phyloP scores from a whole-genome alignment of 2,888 invertebrate genomes.

The Synanthedon andrenaeformis region DNA sequence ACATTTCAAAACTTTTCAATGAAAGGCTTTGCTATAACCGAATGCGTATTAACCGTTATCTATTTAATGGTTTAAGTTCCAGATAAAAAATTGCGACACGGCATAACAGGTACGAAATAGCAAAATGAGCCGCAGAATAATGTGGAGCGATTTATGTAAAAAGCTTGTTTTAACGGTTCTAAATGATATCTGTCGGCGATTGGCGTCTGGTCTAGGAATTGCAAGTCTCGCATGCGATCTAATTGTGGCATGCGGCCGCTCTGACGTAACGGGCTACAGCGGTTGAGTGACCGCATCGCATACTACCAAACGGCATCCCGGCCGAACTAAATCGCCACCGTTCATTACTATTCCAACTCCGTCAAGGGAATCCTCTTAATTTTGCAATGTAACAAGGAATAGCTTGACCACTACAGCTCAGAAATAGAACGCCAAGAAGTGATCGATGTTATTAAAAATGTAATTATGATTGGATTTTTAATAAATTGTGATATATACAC shows the following conservation, averaged over 20 bases:
- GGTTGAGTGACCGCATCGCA: conserved; percentile 63
- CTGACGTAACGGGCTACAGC: conserved; percentile 60
- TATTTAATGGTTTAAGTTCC: too few species aligned
- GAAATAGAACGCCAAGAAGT: background rate
- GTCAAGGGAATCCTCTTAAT: conserved; percentile 31
- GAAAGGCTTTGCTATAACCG: too few species aligned
- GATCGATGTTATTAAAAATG: background rate
- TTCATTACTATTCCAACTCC: conserved; percentile 24
- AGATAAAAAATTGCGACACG: too few species aligned
- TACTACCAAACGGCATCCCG: conserved; percentile 47
- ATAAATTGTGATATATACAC: too few species aligned
- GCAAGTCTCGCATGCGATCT: conserved; percentile 55
- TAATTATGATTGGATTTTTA: too few species aligned
- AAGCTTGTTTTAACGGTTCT: conserved; percentile 57
- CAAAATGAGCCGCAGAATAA: background rate
- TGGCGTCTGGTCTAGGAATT: conserved; percentile 52
- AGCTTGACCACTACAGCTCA: conserved; percentile 27
- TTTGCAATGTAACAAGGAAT: conserved; percentile 33
- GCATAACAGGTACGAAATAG: too few species aligned
- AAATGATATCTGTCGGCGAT: conserved; percentile 45
- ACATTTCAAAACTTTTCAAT: too few species aligned
- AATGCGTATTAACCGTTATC: too few species aligned
- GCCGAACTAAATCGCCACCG: conserved; percentile 32
- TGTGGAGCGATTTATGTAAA: conserved; percentile 23
- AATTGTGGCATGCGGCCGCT: conserved; percentile 55